Base-by-base conservation (phyloP, 2,888 invertebrate species). In the Hecatera dysodea region DNA sequence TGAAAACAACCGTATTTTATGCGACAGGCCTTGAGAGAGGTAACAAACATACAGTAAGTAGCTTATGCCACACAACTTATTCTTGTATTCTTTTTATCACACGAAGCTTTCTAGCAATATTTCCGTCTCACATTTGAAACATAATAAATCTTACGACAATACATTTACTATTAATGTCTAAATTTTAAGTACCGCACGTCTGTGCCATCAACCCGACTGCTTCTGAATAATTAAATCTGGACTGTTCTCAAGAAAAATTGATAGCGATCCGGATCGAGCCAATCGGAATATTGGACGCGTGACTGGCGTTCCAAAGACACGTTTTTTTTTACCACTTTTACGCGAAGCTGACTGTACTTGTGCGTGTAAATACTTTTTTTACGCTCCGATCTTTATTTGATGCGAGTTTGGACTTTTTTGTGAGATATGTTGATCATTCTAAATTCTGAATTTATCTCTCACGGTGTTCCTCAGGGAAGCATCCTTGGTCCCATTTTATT, bases 211-310 rank as follows among this genome's bases (percentile, higher is more conserved):
- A 66, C 67, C 82, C 79, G 74, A 80, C 75, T 78, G 82, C 74
- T 73, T 75, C 86, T 93, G 91, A 93, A 93, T 93, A 93, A 93
- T 93, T 93, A 93, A 93, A 92, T 90, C 88, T 86, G 84, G 88
- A 77, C 88, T 90, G 89, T 89, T 90, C 90, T 89, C 88, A 84
- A 89, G 91, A 93, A 92, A 93, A 93, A 94, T 93, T 93, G 93
- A 93, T 92, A 91, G 93, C 93, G 88, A 92, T 92, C 91, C 90
- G 88, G 81, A 56, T 56, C 56, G 36, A 89, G 88, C 89, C 94
- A 93, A 94, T 94, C 92, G 90, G 90, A 89, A 92, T 93, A 94
- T 93, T 90, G 92, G 83, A 88, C 85, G 89, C 94, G 94, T 94
- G 94, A 92, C 89, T 75, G 65, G 90, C 82, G 81, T 91, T 56